Evolutionary conservation across 2,113 vertebrate genomes (phyloP).

Genomic region (Cygnus atratus): DNA sequence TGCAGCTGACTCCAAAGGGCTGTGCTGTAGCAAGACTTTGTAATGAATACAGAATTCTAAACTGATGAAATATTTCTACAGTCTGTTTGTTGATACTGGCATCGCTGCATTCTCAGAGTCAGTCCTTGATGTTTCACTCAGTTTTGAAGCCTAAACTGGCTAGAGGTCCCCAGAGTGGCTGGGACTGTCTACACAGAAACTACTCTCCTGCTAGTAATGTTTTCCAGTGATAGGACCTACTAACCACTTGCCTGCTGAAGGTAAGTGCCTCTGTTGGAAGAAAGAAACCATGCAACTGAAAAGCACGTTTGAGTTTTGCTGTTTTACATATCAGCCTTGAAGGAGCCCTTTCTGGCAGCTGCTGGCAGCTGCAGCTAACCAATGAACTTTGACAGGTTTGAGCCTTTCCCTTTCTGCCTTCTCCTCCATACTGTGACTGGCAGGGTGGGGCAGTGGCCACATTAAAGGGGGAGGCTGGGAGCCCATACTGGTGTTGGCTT

Average conservation of each 20-base stretch:
- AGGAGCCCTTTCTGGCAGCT: not conserved
- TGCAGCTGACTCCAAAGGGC: not conserved
- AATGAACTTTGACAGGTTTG: not conserved
- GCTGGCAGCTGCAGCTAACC: not conserved
- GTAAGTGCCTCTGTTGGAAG: not conserved
- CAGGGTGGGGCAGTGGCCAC: fast-evolving
- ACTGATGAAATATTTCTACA: not conserved
- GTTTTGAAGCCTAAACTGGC: not conserved
- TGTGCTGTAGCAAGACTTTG: not conserved
- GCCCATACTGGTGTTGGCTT: not conserved
- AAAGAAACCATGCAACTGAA: not conserved
- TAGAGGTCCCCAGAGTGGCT: not conserved
- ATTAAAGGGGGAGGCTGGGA: not conserved
- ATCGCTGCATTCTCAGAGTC: not conserved
- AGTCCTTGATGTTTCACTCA: not conserved
- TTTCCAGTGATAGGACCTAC: not conserved
- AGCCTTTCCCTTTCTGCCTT: not conserved
- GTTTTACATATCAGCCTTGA: not conserved
- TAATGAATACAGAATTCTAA: not conserved
- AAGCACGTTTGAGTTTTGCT: not conserved
- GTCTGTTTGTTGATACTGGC: not conserved
- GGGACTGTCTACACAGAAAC: not conserved
- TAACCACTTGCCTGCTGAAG: not conserved
- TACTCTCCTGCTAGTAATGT: not conserved
- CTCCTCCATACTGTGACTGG: not conserved